phyloP scores from a whole-genome alignment of 1,140 invertebrate species.

The Drosophila serrata region DNA sequence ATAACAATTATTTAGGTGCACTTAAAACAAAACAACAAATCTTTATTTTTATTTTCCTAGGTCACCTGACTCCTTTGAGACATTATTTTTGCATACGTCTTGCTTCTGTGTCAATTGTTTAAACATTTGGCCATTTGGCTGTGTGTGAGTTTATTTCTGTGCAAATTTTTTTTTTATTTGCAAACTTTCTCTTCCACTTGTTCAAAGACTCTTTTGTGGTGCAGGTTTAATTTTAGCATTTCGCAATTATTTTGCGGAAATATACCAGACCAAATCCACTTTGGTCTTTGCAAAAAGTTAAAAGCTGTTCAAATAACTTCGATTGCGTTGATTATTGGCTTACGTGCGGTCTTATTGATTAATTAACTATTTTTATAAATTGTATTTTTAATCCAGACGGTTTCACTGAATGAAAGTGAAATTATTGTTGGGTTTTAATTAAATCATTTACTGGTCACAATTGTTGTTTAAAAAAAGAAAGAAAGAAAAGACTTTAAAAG shows the following conservation, averaged over 20 bases:
- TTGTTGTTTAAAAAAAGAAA: background rate
- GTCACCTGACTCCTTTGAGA: constrained; percentile 3
- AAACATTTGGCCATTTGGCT: constrained; percentile 29
- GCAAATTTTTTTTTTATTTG: constrained; percentile 6
- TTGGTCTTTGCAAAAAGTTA: background rate
- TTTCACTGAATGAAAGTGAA: background rate
- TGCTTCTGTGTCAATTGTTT: constrained; percentile 26
- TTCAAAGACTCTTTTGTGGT: constrained; percentile 17
- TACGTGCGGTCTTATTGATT: background rate
- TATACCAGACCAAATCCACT: constrained; percentile 1
- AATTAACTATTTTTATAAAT: constrained; percentile 2
- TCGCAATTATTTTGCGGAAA: constrained; percentile 1
- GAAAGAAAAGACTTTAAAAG: background rate
- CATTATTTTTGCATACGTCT: background rate
- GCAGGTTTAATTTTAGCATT: constrained; percentile 7
- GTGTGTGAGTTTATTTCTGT: constrained; percentile 1
- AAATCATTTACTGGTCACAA: background rate
- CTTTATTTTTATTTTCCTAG: background rate
- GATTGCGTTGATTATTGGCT: constrained; percentile 9
- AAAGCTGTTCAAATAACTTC: constrained; percentile 8
- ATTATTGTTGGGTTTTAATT: background rate
- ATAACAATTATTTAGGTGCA: background rate
- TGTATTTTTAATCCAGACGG: background rate
- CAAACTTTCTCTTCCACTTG: constrained; percentile 13
- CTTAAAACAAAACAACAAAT: background rate